Evolutionary conservation across 2,888 invertebrate species (phyloP).

Genomic region (Synanthedon formicaeformis): DNA sequence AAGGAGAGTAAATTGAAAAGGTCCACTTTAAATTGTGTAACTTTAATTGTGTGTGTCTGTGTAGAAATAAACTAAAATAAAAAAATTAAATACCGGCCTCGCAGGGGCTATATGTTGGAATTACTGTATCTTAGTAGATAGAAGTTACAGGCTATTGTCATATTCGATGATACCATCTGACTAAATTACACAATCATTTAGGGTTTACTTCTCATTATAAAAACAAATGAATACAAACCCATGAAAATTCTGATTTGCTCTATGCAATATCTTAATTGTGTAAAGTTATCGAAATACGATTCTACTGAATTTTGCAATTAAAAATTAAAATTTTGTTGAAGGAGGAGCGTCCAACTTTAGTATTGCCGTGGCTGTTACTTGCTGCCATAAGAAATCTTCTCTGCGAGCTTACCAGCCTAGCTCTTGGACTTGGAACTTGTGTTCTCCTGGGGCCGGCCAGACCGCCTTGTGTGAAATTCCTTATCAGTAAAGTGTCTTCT

Average conservation of each 20-base stretch:
- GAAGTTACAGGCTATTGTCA: no score
- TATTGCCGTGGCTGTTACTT: constrained; percentile 65
- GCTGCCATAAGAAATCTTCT: constrained; percentile 57
- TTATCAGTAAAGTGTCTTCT: constrained; percentile 50
- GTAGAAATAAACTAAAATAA: no score
- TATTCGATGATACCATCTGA: no score
- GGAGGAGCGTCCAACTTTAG: constrained; percentile 63
- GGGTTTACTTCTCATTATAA: background rate
- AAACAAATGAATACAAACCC: background rate
- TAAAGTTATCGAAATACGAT: no score
- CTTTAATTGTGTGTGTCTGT: no score
- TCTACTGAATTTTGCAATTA: background rate
- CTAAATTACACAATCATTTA: no score
- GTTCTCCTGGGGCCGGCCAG: constrained; percentile 51
- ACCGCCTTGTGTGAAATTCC: constrained; percentile 58
- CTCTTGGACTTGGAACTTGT: constrained; percentile 59
- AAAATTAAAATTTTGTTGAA: constrained; percentile 12
- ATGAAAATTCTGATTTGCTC: background rate
- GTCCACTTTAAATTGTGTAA: no score
- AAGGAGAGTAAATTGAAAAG: no score
- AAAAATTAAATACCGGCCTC: no score
- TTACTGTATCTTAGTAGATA: no score
- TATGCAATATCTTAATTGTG: background rate
- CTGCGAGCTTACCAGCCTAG: constrained; percentile 53
- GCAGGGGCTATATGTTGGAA: no score